Evolutionary conservation across 1,140 invertebrate genomes (phyloP).

Genomic region (Chelonus insularis): DNA sequence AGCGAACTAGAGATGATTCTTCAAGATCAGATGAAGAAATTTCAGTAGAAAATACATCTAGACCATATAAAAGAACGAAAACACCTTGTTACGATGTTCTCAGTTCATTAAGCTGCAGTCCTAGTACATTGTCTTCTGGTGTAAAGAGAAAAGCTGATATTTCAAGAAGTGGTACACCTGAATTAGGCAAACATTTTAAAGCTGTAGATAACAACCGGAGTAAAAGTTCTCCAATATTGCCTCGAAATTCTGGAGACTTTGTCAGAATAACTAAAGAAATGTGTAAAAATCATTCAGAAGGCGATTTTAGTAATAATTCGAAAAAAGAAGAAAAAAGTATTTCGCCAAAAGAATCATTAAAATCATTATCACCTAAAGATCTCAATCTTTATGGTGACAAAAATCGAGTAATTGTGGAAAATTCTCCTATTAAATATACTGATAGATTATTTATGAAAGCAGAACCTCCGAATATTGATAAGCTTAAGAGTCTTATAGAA

Average conservation of each 20-base stretch:
- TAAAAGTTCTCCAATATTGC: background rate
- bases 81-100: conserved; percentile 54
- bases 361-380: background rate
- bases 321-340: background rate
- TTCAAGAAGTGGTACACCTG: conserved; percentile 49
- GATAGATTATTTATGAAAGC: conserved; percentile 56
- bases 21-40: conserved; percentile 49
- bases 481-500: conserved; percentile 46
- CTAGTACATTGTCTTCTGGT: conserved; percentile 38
- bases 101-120: conserved; percentile 55
- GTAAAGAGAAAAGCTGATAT: conserved; percentile 56
- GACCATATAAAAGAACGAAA: conserved; percentile 52
- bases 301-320: background rate
- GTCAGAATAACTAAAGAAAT: background rate
- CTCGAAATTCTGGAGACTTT: background rate
- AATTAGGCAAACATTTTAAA: conserved; percentile 55
- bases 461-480: conserved; percentile 52
- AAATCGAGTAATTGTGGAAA: conserved; percentile 8
- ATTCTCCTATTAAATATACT: conserved; percentile 36
- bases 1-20: conserved; percentile 51
- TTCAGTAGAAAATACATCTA: conserved; percentile 42
- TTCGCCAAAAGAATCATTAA: background rate
- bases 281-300: background rate
- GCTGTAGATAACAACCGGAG: conserved; percentile 35
- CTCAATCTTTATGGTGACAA: background rate